These are phyloP conservation scores for Anarrhichthys ocellatus DNA, from an alignment of 2,113 vertebrate genomes.

Conservation along the genomic window DNA sequence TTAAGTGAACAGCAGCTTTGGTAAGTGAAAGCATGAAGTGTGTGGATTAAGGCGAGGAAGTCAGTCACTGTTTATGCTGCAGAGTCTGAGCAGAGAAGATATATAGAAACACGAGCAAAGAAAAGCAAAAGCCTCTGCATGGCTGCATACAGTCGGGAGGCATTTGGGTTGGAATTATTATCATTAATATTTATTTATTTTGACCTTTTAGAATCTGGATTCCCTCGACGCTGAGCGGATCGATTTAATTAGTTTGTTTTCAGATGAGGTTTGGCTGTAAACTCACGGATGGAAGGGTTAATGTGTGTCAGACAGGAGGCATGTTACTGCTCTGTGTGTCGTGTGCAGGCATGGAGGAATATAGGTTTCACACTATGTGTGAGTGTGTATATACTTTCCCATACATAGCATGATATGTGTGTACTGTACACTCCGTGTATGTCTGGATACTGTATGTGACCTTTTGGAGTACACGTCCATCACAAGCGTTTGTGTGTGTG, in stretches of 20 bases:
- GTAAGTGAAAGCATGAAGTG: not conserved
- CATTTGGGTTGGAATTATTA: not conserved
- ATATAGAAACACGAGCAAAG: not conserved
- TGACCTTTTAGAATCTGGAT: constrained; percentile 9
- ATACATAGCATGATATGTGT: not conserved
- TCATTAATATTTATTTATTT: not conserved
- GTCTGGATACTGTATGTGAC: constrained; percentile 52
- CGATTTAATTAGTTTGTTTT: not conserved
- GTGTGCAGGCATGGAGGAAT: not conserved
- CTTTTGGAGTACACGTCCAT: constrained; percentile 41
- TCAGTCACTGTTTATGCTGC: not conserved
- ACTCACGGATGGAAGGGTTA: not conserved
- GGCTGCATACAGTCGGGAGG: not conserved
- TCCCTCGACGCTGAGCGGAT: not conserved
- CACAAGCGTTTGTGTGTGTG: constrained; percentile 30
- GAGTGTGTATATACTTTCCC: not conserved
- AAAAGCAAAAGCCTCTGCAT: not conserved
- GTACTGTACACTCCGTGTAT: not conserved
- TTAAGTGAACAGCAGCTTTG: no score
- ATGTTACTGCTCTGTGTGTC: not conserved
- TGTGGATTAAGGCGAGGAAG: not conserved
- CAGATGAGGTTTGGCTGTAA: not conserved
- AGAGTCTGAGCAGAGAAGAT: not conserved
- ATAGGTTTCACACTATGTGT: not conserved
- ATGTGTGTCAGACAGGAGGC: not conserved